Conservation (phyloP, 2,113 vertebrate genomes). For the Ursus arctos region DNA sequence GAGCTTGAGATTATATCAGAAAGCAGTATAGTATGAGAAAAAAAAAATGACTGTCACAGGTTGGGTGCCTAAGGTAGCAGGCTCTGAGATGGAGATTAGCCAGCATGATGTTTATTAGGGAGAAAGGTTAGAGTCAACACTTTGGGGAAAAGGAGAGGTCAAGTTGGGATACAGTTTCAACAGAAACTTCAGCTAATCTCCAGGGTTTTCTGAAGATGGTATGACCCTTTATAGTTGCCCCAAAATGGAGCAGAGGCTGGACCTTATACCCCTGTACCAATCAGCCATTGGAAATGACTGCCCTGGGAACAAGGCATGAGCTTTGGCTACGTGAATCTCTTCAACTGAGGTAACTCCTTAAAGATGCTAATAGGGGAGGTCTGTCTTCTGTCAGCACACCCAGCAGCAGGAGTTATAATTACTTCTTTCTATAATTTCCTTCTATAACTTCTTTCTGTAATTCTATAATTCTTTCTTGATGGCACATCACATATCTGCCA, state of each 20-base stretch:
- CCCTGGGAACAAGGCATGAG: neutral
- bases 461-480: neutral
- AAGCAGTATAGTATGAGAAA: neutral
- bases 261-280: neutral
- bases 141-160: neutral
- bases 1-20: neutral
- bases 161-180: neutral
- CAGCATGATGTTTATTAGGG: neutral
- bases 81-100: neutral
- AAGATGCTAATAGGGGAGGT: neutral
- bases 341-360: neutral
- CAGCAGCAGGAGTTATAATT: neutral
- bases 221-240: neutral
- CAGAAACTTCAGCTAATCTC: neutral
- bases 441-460: too few species aligned
- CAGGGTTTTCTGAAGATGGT: neutral
- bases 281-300: neutral
- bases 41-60: neutral
- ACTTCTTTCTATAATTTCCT: neutral
- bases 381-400: neutral
- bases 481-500: neutral
- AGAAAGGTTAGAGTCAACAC: neutral
- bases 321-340: neutral
- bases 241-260: neutral
- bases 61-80: neutral